Base-by-base conservation (phyloP, 2,888 invertebrate species). In the Zaprionus bogoriensis region DNA sequence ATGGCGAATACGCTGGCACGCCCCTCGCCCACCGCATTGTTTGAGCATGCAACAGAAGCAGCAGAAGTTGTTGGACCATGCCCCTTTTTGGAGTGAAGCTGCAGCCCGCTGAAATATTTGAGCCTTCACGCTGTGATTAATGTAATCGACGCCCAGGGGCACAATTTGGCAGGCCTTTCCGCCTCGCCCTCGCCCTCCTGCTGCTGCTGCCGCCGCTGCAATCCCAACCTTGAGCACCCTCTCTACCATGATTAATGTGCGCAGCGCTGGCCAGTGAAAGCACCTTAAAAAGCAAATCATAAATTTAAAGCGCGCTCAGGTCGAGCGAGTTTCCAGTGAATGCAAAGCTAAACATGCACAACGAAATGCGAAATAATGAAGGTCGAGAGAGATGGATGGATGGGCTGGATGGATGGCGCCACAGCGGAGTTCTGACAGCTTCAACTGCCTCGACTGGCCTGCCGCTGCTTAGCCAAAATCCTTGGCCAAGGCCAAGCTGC, bases 71-170 rank as follows among this genome's bases (percentile, higher is more conserved):
- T 68, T 76, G 60, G 64, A 77, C 68, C 66, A 60, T 74, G 67
- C 60, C 74, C 54, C 52, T 62, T 67, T 69, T 52, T 66, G 38
- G 58, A 57, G 62, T 61, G 58, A 60, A 58, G 10, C 20, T 10
- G 38, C 20, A 22, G 22, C n/a, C 39, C 20, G 25, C 23, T 57
- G 59, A 77, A 68, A 71, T 80, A 71, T 80, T 77, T 72, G 57
- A 58, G 63, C 51, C 14, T 66, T 54, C 52, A 39, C 55, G 63
- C 67, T 61, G 67, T 82, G 85, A 80, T 80, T 80, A 85, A 80
- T 80, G 85, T 82, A 85, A 82, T 80, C 78, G 76, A 52, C 63
- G 67, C 64, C 66, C 74, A 51, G 42, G 70, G 77, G 54, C 30
- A 42, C 46, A 52, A 61, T 71, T 67, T 63, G 76, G 58, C 67